Conservation (phyloP, 2,888 invertebrate genomes). For the Ethmia dodecea region DNA sequence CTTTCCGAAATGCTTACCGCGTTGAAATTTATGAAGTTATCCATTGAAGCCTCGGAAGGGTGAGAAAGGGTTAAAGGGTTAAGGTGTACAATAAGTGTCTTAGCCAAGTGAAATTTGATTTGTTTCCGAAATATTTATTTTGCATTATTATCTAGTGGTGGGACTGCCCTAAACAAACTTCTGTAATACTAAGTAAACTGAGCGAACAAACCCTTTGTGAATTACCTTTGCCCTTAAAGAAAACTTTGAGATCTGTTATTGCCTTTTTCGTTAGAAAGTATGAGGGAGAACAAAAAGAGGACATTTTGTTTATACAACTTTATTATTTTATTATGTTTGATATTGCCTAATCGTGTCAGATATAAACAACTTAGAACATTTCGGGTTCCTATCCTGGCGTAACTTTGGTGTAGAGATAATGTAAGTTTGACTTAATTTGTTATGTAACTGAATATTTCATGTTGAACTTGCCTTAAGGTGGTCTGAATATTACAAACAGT, state of each 20-base stretch:
- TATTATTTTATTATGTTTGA: slow-evolving; percentile 24
- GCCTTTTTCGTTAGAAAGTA: slow-evolving; percentile 44
- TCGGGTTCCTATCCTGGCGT: too few species aligned
- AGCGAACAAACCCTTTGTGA: slow-evolving; percentile 49
- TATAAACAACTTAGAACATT: slow-evolving; percentile 3
- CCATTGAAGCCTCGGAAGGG: too few species aligned
- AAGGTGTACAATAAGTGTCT: background rate
- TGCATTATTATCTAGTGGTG: slow-evolving; percentile 58
- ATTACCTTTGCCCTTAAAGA: slow-evolving; percentile 55
- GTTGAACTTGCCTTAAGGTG: too few species aligned
- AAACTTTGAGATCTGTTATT: slow-evolving; percentile 55
- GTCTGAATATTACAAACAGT: too few species aligned
- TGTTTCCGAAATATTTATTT: slow-evolving; percentile 54
- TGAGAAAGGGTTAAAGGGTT: too few species aligned
- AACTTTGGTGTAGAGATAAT: background rate
- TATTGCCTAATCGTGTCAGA: slow-evolving; percentile 8
- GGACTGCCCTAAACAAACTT: slow-evolving; percentile 54
- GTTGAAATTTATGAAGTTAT: too few species aligned
- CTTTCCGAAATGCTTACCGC: too few species aligned
- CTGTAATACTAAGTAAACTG: slow-evolving; percentile 61
- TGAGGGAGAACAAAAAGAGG: slow-evolving; percentile 27
- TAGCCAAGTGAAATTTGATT: slow-evolving; percentile 33
- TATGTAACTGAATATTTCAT: too few species aligned
- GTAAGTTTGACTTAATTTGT: too few species aligned
- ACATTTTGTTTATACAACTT: slow-evolving; percentile 22